Evolutionary conservation across 2,113 vertebrate genomes (phyloP), one percentile per base, ranked within the genome.

Genomic region (Cynopterus brachyotis): DNA sequence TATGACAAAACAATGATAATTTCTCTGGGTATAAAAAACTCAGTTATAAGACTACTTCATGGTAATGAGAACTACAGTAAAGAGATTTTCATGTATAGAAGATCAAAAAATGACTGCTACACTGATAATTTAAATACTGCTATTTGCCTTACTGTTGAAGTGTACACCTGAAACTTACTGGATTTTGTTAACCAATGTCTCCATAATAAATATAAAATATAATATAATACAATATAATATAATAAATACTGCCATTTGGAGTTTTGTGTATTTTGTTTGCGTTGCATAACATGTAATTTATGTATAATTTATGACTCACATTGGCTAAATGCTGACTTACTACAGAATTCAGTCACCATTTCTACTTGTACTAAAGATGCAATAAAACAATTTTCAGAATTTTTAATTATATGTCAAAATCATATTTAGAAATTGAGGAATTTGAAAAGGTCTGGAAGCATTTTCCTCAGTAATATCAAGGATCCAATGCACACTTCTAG

Each of bases 1-100:
- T 42, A 83, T 16, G 37, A 42, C 13, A 82, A 42, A 89, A 66
- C 59, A 92, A 82, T 60, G 28, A 89, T 55, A 28, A 86, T 35
- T 87, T 86, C 40, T 79, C 73, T 82, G 75, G 35, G 55, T 22
- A 89, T 16, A 83, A 83, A 78, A 60, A 96, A 87, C 62, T 91
- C 16, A 64, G 62, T 66, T 53, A 62, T 7, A 78, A 95, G 19
- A 84, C 45, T 67, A 47, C 6, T 53, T 78, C 35, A 87, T 5
- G 57, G 19, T 64, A 83, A 60, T 62, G 30, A 93, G 17, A 66
- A 17, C n/a, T 26, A 57, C 4, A 17, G 24, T 50, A 84, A 42
- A 73, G 30, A 53, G 28, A 70, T 17, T 60, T 72, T 69, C 30
- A 55, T 47, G 15, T 59, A 90, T 9, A 70, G 72, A 40, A 86